These are phyloP conservation scores for Limenitis camilla DNA, from an alignment of 2,888 invertebrate genomes.

Conservation along the genomic window DNA sequence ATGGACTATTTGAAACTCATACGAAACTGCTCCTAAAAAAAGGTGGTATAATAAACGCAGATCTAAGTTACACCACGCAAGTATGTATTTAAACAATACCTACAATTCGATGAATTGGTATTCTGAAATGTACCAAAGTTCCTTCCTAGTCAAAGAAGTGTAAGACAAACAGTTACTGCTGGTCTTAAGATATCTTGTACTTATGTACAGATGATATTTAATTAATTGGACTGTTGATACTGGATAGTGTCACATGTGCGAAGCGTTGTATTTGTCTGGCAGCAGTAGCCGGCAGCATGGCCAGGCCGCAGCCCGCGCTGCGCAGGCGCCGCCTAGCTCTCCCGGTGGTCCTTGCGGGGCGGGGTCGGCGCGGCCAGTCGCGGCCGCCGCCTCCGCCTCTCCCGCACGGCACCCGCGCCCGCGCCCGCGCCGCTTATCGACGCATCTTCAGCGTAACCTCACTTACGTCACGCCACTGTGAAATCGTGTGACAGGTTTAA, in stretches of 20 bases:
- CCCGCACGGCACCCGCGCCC: constrained; percentile 34
- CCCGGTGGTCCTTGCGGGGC: constrained; percentile 74
- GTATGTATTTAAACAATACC: too few relatives aligned
- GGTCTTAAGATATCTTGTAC: too few relatives aligned
- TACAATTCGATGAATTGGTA: too few relatives aligned
- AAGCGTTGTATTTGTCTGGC: constrained; percentile 30
- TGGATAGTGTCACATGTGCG: constrained; percentile 48
- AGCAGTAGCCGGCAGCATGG: constrained; percentile 27
- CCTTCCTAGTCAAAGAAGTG: too few relatives aligned
- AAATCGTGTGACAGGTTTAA: constrained; percentile 29
- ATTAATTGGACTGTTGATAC: too few relatives aligned
- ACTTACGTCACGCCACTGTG: constrained; percentile 51
- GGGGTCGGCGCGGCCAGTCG: constrained; percentile 69
- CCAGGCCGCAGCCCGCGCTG: constrained; percentile 21
- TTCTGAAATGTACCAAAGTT: too few relatives aligned
- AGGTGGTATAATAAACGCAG: neutral
- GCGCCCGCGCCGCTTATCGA: constrained; percentile 57
- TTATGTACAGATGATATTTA: too few relatives aligned
- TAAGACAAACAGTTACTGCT: neutral
- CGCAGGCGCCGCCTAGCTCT: constrained; percentile 65
- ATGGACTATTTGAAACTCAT: constrained; percentile 1
- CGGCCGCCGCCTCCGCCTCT: constrained; percentile 47
- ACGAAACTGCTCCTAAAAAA: neutral
- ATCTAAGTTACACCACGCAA: neutral
- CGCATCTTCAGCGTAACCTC: constrained; percentile 65